These are phyloP conservation scores for Thysanoteuthis rhombus DNA, from an alignment of 2,888 invertebrate species.

Conservation along the genomic window DNA sequence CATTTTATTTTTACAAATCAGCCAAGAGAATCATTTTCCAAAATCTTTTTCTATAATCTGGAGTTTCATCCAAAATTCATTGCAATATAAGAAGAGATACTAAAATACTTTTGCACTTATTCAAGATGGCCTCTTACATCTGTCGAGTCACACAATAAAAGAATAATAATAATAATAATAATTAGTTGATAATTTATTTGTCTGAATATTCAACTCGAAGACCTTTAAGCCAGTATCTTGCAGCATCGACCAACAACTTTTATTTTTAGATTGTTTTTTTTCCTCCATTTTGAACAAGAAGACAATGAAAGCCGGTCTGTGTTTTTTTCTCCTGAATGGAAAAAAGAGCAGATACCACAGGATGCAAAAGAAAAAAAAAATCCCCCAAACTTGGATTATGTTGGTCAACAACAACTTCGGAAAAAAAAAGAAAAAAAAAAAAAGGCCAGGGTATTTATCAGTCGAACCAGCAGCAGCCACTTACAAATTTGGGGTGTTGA, in stretches of 20 bases:
- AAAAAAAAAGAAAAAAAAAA: background rate
- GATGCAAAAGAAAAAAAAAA: background rate
- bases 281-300: background rate
- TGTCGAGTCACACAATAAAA: background rate
- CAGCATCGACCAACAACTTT: background rate
- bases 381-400: background rate
- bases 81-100: background rate
- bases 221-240: conserved; percentile 12
- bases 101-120: background rate
- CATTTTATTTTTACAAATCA: background rate
- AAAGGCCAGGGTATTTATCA: background rate
- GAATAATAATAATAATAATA: background rate
- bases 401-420: background rate
- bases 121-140: background rate
- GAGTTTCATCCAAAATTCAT: background rate
- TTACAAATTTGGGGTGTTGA: background rate
- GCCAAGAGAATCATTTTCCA: background rate
- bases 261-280: background rate
- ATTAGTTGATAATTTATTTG: conserved; percentile 12
- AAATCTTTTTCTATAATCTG: background rate
- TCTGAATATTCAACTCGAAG: background rate
- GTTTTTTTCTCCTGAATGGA: background rate
- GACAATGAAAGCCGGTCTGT: background rate
- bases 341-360: background rate
- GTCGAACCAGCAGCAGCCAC: background rate